Conservation (phyloP, 2,888 invertebrate species). For the Oligia latruncula region DNA sequence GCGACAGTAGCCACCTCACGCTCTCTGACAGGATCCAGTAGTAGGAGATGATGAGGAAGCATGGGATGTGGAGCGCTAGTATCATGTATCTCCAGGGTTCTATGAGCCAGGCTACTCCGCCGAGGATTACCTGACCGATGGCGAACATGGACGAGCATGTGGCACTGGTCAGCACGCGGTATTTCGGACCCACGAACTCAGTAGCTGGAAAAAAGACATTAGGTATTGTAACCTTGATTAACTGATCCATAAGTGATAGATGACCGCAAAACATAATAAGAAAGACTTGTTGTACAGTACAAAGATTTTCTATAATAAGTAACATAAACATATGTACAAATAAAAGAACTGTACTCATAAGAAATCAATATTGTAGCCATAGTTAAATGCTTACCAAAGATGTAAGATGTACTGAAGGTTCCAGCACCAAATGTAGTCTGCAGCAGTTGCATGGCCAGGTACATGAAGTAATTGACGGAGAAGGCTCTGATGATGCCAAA, state of each 20-base stretch:
- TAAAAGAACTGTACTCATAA: not conserved
- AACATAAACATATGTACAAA: not conserved
- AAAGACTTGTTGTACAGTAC: not conserved
- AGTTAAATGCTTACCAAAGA: conserved; percentile 76
- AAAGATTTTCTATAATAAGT: not conserved
- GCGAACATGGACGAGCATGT: conserved; percentile 93
- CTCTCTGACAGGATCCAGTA: conserved; percentile 92
- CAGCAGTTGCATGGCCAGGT: conserved; percentile 87
- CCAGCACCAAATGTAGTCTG: conserved; percentile 89
- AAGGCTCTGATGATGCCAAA: conserved; percentile 89
- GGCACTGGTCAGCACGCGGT: conserved; percentile 93
- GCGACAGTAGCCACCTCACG: conserved; percentile 93
- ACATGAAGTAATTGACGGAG: conserved; percentile 89
- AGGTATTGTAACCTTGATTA: not conserved
- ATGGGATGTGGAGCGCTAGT: conserved; percentile 92
- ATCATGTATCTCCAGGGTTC: conserved; percentile 93
- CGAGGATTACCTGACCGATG: conserved; percentile 92
- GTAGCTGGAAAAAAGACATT: conserved; percentile 87
- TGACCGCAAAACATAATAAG: not conserved
- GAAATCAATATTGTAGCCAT: not conserved
- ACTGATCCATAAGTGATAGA: not conserved
- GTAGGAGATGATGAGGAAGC: conserved; percentile 91
- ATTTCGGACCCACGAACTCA: conserved; percentile 94
- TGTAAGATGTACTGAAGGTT: conserved; percentile 87
- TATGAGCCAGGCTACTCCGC: conserved; percentile 91